Conservation (phyloP, 2,888 invertebrate genomes). For the Sclerodermus sp. region DNA sequence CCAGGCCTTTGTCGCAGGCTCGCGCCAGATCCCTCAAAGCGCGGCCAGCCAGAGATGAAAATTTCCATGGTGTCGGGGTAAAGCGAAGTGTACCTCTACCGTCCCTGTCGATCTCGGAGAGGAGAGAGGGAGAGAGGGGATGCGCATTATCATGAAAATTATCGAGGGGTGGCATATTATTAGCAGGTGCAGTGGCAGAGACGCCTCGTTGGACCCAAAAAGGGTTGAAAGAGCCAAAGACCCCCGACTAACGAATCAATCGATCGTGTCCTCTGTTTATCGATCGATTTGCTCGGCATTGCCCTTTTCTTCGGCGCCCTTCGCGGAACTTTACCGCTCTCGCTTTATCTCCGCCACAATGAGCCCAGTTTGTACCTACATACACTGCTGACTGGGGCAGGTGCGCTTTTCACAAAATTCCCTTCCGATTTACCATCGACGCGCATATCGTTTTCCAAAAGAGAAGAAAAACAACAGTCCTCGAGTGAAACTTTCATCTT, state of each 20-base stretch:
- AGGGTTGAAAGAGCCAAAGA: slow-evolving; percentile 1
- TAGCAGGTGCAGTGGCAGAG: neutral
- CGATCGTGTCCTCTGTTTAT: slow-evolving; percentile 26
- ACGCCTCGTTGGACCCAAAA: neutral
- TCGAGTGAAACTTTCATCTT: too few species aligned
- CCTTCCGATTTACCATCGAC: too few species aligned
- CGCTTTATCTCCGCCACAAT: neutral
- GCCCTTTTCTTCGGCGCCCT: slow-evolving; percentile 12
- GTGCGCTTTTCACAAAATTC: too few species aligned
- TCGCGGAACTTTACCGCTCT: neutral
- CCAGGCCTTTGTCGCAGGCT: too few species aligned
- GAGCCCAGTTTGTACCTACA: neutral
- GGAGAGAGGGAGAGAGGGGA: neutral
- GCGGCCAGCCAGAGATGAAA: too few species aligned
- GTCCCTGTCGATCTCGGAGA: too few species aligned
- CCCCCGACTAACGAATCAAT: neutral
- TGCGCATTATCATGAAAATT: neutral
- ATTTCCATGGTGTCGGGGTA: too few species aligned
- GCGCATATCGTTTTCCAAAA: too few species aligned
- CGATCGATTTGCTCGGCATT: slow-evolving; percentile 25
- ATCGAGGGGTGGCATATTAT: neutral
- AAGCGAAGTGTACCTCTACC: too few species aligned
- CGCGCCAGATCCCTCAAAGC: too few species aligned
- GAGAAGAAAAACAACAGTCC: too few species aligned
- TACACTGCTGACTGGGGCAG: too few species aligned